Conservation (phyloP, 1,140 invertebrate genomes). For the Drosophila insularis region DNA sequence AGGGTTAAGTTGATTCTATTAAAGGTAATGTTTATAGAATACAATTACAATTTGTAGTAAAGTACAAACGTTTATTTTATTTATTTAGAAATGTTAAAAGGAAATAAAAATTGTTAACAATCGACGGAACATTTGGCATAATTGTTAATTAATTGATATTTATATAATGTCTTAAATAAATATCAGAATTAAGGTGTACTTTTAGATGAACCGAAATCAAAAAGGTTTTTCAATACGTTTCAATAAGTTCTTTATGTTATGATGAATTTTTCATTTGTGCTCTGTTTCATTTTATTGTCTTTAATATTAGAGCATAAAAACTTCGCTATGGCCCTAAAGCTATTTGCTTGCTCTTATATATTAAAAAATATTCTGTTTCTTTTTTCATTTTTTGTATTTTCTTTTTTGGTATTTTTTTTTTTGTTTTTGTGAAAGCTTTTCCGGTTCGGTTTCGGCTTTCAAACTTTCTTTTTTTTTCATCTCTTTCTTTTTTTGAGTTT, state of each 20-base stretch:
- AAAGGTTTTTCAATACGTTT: not conserved
- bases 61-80: too few relatives aligned
- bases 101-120: too few relatives aligned
- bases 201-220: not conserved
- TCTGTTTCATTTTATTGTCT: not conserved
- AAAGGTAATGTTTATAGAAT: too few relatives aligned
- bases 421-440: conserved; percentile 21
- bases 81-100: too few relatives aligned
- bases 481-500: conserved; percentile 14
- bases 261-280: not conserved
- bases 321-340: conserved; percentile 20
- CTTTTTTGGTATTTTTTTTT: conserved; percentile 9
- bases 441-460: conserved; percentile 43
- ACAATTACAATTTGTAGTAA: too few relatives aligned
- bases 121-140: too few relatives aligned
- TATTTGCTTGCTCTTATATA: conserved; percentile 35
- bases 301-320: conserved; percentile 20
- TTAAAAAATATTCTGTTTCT: conserved; percentile 11
- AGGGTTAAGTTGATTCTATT: too few relatives aligned
- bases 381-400: conserved; percentile 16
- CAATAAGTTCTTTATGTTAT: too few relatives aligned
- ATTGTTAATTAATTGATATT: too few relatives aligned
- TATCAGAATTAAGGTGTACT: too few relatives aligned
- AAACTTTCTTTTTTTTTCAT: conserved; percentile 65
- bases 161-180: too few relatives aligned